These are phyloP conservation scores for Falcunculus frontatus DNA, from an alignment of 2,113 vertebrate species.

Conservation along the genomic window DNA sequence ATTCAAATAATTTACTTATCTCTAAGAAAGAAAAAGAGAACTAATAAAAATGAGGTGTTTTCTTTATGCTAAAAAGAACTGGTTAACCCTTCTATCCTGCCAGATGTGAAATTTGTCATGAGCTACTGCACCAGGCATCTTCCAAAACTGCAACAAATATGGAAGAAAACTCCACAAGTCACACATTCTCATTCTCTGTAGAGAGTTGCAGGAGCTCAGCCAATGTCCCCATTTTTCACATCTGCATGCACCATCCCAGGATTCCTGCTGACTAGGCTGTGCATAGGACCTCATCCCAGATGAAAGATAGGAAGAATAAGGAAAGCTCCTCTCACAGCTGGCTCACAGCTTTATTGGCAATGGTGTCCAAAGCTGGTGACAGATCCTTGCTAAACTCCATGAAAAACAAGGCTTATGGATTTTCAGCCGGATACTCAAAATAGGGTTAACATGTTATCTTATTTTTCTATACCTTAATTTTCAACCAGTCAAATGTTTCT, in stretches of 20 bases:
- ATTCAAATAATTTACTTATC: neutral
- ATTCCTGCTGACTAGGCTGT: neutral
- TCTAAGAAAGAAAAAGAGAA: neutral
- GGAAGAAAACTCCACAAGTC: neutral
- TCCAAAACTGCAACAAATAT: neutral
- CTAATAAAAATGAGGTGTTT: neutral
- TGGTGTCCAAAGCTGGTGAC: neutral
- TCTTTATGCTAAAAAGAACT: neutral
- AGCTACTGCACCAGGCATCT: neutral
- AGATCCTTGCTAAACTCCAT: neutral
- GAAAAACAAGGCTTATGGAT: neutral
- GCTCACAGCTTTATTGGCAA: neutral
- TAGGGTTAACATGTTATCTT: neutral
- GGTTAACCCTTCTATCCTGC: neutral
- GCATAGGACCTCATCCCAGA: neutral
- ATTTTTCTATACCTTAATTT: neutral
- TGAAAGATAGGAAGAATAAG: neutral
- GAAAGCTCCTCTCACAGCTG: neutral
- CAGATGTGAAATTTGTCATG: neutral
- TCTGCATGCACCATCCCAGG: neutral
- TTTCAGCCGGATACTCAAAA: neutral
- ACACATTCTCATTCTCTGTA: neutral
- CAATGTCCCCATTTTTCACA: neutral
- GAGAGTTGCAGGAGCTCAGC: neutral
- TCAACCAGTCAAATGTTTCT: neutral